Base-by-base conservation (phyloP, 2,113 vertebrate genomes). In the Lophochroa leadbeateri region DNA sequence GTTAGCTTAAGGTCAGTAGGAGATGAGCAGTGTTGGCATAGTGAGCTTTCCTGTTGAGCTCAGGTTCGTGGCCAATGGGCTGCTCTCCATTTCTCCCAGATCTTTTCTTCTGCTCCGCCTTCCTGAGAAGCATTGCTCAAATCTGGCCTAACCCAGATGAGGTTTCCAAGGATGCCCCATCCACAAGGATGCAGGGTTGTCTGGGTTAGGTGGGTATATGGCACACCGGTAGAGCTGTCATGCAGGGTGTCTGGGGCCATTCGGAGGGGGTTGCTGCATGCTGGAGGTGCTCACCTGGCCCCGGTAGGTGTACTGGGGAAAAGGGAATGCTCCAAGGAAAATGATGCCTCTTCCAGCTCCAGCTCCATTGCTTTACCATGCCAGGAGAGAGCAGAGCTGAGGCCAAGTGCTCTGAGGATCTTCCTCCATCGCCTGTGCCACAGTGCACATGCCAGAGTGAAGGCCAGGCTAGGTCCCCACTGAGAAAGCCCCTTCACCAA, bases 201-300 rank as follows among this genome's bases (percentile, higher is more conserved):
- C n/a, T 2, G 6, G 3, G 7, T 31, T 12, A 28, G 23, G 15
- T 3, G 6, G 20, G 31, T 7, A 19, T 39, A 18, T 0, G 0
- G 4, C 83, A 20, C 15, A 8, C 52, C 23, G 29, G 60, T 0
- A 46, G 17, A 25, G 39, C 39, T 3, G 20, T 39, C 2, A 3
- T 29, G 58, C 47, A 33, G 52, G 43, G 15, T 6, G 2, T 9
- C 46, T 11, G 41, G 65, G 21, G 57, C 57, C 57, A 58, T 35
- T 23, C 9, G 33, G 21, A 35, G 14, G 21, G 13, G 13, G 33
- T 35, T 23, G 20, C n/a, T 35, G n/a, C 13, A 35, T 35, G 6
- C 25, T 9, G 3, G 24, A 35, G 44, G 13, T 25, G 49, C 64
- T 64, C 18, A 0, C 10, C 70, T 9, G 44, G 39, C 31, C 17